Evolutionary conservation across 2,797 vertebrate genomes (phyloP).

Genomic region (Acanthiza pusilla): DNA sequence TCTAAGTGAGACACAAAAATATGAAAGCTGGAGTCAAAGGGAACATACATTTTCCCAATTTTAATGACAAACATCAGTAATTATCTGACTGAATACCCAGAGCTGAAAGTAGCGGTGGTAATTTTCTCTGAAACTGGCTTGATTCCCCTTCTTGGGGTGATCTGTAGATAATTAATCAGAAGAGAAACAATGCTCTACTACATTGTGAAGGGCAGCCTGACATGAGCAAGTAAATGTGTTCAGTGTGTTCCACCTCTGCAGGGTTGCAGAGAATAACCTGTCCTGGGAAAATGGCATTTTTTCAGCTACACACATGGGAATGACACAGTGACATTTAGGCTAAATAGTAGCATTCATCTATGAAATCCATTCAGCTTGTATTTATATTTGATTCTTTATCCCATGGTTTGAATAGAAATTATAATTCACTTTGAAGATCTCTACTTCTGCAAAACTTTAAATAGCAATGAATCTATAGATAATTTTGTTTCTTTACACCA

Average conservation of each 20-base stretch:
- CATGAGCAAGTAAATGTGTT: background rate
- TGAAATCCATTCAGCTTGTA: background rate
- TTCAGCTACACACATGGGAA: background rate
- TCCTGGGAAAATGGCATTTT: background rate
- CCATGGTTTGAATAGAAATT: background rate
- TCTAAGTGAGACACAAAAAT: constrained; percentile 4
- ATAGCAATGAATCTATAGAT: background rate
- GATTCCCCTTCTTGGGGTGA: background rate
- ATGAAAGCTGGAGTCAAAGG: background rate
- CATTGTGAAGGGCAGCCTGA: background rate
- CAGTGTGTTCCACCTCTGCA: background rate
- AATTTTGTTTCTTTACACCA: background rate
- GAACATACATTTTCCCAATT: background rate
- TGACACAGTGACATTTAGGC: background rate
- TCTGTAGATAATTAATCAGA: background rate
- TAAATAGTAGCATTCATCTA: background rate
- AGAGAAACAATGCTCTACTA: background rate
- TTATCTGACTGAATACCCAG: background rate
- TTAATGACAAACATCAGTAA: background rate
- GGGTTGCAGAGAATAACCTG: background rate
- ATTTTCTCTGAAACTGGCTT: background rate
- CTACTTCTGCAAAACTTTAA: background rate
- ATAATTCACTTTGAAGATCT: background rate
- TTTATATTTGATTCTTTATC: background rate
- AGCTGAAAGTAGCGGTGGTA: background rate